These are phyloP conservation scores for Lithobius niger DNA, from an alignment of 1,140 invertebrate genomes.

Conservation along the genomic window DNA sequence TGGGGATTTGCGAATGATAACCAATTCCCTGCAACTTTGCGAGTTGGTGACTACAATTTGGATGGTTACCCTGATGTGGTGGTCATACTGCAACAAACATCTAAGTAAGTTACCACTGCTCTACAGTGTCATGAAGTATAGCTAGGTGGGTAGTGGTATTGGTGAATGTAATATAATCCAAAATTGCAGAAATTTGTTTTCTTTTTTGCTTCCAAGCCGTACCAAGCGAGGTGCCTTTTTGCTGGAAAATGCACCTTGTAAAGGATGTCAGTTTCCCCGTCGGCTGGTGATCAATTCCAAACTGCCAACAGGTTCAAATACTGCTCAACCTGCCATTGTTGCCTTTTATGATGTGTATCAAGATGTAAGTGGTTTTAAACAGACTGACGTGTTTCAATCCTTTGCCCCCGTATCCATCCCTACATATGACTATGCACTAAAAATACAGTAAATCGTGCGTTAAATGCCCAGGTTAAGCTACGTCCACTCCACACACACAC, in stretches of 20 bases:
- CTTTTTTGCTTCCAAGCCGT: neutral
- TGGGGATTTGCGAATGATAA: too few relatives aligned
- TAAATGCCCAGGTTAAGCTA: too few relatives aligned
- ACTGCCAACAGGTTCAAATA: too few relatives aligned
- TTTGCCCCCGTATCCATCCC: too few relatives aligned
- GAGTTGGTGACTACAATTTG: constrained; percentile 86
- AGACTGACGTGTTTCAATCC: too few relatives aligned
- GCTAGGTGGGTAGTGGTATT: neutral
- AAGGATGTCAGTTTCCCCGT: constrained; percentile 30
- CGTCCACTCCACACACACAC: too few relatives aligned
- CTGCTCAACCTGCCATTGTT: constrained; percentile 56
- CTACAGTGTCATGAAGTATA: neutral
- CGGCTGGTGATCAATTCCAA: constrained; percentile 64
- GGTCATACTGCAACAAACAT: constrained; percentile 43
- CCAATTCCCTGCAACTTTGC: constrained; percentile 62
- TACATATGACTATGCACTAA: too few relatives aligned
- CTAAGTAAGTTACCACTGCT: neutral
- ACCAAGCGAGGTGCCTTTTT: constrained; percentile 46
- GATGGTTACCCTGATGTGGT: constrained; percentile 91
- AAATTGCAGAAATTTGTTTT: constrained; percentile 3
- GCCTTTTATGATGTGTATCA: constrained; percentile 89
- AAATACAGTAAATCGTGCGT: too few relatives aligned
- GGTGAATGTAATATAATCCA: neutral
- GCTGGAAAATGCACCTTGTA: constrained; percentile 60
- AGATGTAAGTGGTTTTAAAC: constrained; percentile 37